Conservation (phyloP, 2,888 invertebrate species). For the Melinopterus prodromus region DNA sequence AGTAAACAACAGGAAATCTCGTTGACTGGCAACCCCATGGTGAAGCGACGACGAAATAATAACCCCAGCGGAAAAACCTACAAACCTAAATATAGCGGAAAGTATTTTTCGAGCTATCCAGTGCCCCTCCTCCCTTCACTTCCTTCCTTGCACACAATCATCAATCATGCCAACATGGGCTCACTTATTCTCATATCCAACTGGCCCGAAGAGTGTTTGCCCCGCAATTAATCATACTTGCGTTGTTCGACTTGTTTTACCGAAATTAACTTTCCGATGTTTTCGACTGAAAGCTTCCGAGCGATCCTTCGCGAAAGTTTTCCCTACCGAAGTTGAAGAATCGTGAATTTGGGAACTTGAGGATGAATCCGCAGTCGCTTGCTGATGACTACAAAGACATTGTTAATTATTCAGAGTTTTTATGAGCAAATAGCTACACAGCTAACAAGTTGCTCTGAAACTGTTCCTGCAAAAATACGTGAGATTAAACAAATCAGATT, state of each 20-base stretch:
- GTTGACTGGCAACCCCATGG: not conserved
- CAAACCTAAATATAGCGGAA: not conserved
- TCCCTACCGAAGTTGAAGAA: not conserved
- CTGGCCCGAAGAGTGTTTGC: not conserved
- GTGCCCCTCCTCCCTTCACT: not conserved
- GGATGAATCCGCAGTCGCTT: not conserved
- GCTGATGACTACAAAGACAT: too few species aligned
- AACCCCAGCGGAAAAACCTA: not conserved
- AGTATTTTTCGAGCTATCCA: not conserved
- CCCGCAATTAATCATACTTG: not conserved
- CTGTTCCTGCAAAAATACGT: too few species aligned
- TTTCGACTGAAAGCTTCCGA: not conserved
- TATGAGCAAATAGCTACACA: too few species aligned
- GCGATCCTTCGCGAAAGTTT: not conserved
- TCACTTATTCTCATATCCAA: slow-evolving; percentile 4
- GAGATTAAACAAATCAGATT: too few species aligned
- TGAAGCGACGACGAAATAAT: not conserved
- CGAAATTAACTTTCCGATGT: not conserved
- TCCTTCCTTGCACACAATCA: not conserved
- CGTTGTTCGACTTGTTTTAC: slow-evolving; percentile 4
- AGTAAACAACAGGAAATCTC: not conserved
- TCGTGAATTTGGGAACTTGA: not conserved
- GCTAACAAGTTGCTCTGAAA: too few species aligned
- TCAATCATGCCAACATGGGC: not conserved
- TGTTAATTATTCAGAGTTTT: too few species aligned